These are phyloP conservation scores for Drosophila guanche DNA, from an alignment of 1,140 invertebrate genomes.

Conservation along the genomic window DNA sequence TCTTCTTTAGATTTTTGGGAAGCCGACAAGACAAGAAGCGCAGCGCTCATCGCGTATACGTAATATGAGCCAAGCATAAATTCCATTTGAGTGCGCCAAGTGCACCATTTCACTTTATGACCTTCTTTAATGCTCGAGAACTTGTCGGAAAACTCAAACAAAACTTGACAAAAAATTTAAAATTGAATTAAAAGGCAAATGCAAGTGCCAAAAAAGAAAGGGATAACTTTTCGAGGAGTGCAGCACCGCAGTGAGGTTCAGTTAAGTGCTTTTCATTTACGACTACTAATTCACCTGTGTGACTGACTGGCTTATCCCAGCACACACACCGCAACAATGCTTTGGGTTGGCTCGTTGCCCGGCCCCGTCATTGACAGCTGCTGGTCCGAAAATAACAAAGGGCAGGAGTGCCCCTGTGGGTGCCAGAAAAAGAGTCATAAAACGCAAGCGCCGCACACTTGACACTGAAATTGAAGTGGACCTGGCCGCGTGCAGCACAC, in stretches of 20 bases:
- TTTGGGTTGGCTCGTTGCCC: conserved; percentile 56
- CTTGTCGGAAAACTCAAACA: conserved; percentile 35
- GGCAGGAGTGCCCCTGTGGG: no score
- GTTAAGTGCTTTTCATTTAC: conserved; percentile 72
- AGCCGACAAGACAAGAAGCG: conserved; percentile 6
- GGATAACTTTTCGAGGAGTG: conserved; percentile 27
- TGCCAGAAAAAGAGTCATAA: conserved; percentile 40
- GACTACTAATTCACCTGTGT: conserved; percentile 66
- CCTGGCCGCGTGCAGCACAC: conserved; percentile 65
- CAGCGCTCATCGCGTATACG: conserved; percentile 46
- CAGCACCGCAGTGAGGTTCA: conserved; percentile 7
- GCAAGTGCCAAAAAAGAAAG: conserved; percentile 17
- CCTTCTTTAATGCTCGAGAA: conserved; percentile 35
- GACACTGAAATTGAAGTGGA: conserved; percentile 68
- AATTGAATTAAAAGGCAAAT: conserved; percentile 44
- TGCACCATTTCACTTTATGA: conserved; percentile 4
- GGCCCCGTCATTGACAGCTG: conserved; percentile 20
- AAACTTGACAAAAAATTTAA: conserved; percentile 43
- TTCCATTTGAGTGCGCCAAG: conserved; percentile 15
- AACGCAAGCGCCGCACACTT: conserved; percentile 67
- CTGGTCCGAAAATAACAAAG: conserved; percentile 37
- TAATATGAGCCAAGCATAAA: conserved; percentile 21
- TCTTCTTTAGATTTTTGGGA: not conserved
- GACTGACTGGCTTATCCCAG: conserved; percentile 19
- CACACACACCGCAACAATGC: not conserved